Base-by-base conservation (phyloP, 2,797 vertebrate genomes). In the Manis pentadactyla region DNA sequence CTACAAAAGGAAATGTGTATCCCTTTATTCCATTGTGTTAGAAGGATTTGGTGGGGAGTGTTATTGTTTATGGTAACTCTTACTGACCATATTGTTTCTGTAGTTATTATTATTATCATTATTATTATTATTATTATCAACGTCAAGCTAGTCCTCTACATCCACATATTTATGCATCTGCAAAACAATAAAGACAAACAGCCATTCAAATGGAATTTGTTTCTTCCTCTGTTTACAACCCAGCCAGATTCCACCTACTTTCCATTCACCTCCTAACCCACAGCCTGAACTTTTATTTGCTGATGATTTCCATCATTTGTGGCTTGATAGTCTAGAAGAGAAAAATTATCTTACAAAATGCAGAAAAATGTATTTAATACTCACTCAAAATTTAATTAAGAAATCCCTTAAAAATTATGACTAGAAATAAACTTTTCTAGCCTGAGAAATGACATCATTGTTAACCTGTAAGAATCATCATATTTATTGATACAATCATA, bases 401-500 rank as follows among this genome's bases (percentile, higher is more conserved):
- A 92, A 90, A 19, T 14, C 27, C 25, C 87, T 75, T 61, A 42
- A 88, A 90, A 94, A 46, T 85, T 84, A 90, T 96, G 23, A 61
- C 25, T 79, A 68, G 49, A 95, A 91, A 77, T 73, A 92, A 73
- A 81, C 53, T 87, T 96, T 93, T 84, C 85, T 94, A 93, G 85
- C 31, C 53, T 87, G 85, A 88, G 51, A 86, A 96, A 90, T 83
- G 34, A 63, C 63, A 92, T 63, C 34, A 85, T 37, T 23, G 5
- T 78, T 93, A 71, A 73, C 29, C 46, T 83, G 7, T 68, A 94
- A 49, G 19, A 88, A 88, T 93, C 57, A 55, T 78, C 21, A 53
- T 78, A 88, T 78, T 83, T 91, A 94, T 79, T 82, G 37, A 94
- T 78, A 96, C 87, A 92, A 91, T 89, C 95, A 87, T 79, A 84